Conservation (phyloP, 2,797 vertebrate species). For the Galaxias olidus region DNA sequence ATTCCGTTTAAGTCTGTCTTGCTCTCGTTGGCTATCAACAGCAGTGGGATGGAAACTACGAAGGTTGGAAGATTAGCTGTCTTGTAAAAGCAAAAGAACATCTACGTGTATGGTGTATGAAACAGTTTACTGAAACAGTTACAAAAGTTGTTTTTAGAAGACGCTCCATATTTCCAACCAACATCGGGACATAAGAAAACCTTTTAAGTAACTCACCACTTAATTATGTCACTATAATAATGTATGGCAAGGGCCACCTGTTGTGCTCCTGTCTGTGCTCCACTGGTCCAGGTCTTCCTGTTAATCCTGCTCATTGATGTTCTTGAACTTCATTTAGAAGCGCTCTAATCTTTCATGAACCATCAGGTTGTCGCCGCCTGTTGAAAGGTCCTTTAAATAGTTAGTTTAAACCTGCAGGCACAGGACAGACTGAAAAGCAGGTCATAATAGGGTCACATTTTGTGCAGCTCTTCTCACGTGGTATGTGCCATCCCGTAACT, state of each 20-base stretch:
- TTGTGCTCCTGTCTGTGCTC: not conserved
- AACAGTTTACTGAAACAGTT: no score
- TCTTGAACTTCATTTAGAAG: constrained; percentile 45
- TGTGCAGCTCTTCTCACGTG: constrained; percentile 33
- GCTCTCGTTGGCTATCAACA: constrained; percentile 25
- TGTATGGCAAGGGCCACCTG: constrained; percentile 10
- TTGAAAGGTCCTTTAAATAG: constrained; percentile 38
- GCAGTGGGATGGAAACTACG: constrained; percentile 36
- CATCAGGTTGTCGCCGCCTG: constrained; percentile 24
- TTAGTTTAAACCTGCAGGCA: constrained; percentile 22
- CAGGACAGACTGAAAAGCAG: constrained; percentile 27
- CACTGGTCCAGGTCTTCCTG: not conserved
- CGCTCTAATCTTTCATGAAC: not conserved
- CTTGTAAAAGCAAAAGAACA: constrained; percentile 40
- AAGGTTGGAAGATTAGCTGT: constrained; percentile 30
- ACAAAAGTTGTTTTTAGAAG: no score
- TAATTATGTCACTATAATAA: constrained; percentile 4
- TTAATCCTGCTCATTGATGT: constrained; percentile 35
- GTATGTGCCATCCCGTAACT: constrained; percentile 31
- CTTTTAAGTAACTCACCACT: no score
- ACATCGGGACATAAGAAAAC: no score
- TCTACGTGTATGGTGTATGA: not conserved
- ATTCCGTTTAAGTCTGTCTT: constrained; percentile 24
- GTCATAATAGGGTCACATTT: constrained; percentile 64
- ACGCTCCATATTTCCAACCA: no score